These are phyloP conservation scores for Eulemur coronatus DNA, from an alignment of 2,797 vertebrate species.

Conservation along the genomic window DNA sequence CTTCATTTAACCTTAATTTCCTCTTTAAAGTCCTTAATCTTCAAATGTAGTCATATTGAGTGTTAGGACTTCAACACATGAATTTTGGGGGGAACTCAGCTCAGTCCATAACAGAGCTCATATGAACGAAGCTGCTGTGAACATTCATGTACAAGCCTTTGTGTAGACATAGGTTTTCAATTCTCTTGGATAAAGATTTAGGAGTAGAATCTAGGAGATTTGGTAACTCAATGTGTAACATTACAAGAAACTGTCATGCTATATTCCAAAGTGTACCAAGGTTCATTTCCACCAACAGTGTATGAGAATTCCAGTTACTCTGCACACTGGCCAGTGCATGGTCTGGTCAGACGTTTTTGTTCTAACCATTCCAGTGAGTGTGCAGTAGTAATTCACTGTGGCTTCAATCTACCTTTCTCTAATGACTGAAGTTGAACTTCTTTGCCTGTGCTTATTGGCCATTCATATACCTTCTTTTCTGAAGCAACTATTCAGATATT, in stretches of 20 bases:
- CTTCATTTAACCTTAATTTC: background rate
- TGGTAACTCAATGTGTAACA: background rate
- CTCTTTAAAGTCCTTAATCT: background rate
- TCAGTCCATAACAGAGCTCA: background rate
- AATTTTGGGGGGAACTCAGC: background rate
- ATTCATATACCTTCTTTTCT: background rate
- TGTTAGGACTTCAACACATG: background rate
- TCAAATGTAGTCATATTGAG: background rate
- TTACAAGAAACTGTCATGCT: background rate
- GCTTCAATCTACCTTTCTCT: background rate
- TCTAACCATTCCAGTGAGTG: background rate
- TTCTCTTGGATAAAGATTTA: background rate
- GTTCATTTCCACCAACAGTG: background rate
- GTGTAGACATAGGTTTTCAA: background rate
- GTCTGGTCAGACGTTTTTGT: background rate
- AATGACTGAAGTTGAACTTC: background rate
- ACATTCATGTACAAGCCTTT: background rate
- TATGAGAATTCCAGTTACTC: background rate
- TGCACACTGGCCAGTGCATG: background rate
- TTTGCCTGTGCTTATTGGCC: background rate
- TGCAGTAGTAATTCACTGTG: background rate
- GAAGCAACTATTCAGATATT: background rate
- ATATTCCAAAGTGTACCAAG: background rate
- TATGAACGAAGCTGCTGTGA: background rate
- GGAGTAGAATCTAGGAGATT: background rate